Conservation (phyloP, 92 coral and sea anemone genomes). For the Isaurus tuberculatus region DNA sequence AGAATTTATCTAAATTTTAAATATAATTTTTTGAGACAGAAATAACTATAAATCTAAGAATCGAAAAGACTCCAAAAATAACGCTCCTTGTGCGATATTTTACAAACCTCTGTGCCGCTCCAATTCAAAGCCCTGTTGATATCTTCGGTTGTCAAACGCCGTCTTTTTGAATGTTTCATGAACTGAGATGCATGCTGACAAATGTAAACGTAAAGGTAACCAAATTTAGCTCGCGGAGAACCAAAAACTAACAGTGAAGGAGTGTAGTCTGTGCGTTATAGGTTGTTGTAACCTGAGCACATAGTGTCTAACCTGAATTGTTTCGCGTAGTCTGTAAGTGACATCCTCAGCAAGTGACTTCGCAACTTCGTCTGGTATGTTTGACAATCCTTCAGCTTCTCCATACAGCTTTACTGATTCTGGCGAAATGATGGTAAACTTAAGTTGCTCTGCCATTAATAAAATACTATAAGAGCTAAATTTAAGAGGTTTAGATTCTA, state of each 20-base stretch:
- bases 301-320: slow-evolving; percentile 67
- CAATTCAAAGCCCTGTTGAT: slow-evolving; percentile 87
- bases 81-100: background rate
- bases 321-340: slow-evolving; percentile 91
- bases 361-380: slow-evolving; percentile 72
- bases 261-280: background rate
- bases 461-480: background rate
- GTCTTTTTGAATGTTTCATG: slow-evolving; percentile 93
- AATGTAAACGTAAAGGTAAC: background rate
- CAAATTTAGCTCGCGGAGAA: background rate
- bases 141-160: slow-evolving; percentile 86
- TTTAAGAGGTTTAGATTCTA: background rate
- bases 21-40: background rate
- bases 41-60: too few species aligned
- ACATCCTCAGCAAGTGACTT: slow-evolving; percentile 90
- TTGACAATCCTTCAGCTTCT: slow-evolving; percentile 77
- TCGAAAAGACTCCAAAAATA: too few species aligned
- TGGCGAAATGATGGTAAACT: slow-evolving; percentile 82
- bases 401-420: slow-evolving; percentile 87
- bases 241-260: background rate
- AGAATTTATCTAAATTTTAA: background rate
- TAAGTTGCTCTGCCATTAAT: slow-evolving; percentile 57
- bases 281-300: background rate
- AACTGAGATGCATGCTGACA: slow-evolving; percentile 86
- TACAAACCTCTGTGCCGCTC: slow-evolving; percentile 81